Evolutionary conservation across 2,888 invertebrate genomes (phyloP).

Genomic region (Zygothrica quintamaculata): DNA sequence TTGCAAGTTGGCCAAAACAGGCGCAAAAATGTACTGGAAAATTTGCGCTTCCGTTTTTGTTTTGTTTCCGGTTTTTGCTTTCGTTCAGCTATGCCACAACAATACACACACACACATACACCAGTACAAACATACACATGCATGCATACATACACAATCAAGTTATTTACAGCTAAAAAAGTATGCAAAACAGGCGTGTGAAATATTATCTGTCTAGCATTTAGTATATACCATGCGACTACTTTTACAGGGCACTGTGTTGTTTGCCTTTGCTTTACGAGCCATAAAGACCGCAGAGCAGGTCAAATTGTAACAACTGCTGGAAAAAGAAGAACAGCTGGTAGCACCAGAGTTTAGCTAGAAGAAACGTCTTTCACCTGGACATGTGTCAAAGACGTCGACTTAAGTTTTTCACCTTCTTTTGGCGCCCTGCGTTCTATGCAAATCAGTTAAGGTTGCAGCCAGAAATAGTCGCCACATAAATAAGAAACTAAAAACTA

Average conservation of each 20-base stretch:
- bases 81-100: constrained; percentile 43
- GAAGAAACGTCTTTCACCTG: constrained; percentile 54
- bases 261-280: constrained; percentile 31
- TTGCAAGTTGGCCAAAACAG: constrained; percentile 4
- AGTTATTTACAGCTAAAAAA: constrained; percentile 39
- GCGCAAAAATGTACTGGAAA: constrained; percentile 80
- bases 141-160: constrained; percentile 11
- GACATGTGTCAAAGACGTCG: constrained; percentile 75
- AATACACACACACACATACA: constrained; percentile 15
- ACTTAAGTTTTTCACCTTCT: constrained; percentile 41
- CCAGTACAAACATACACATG: constrained; percentile 21
- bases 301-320: neutral
- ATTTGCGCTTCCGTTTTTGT: constrained; percentile 82
- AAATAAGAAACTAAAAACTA: constrained; percentile 14
- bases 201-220: constrained; percentile 79
- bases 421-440: constrained; percentile 42
- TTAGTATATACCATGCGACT: constrained; percentile 32
- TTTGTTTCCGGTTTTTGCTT: constrained; percentile 79
- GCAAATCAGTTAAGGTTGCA: constrained; percentile 62
- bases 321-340: neutral
- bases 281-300: constrained; percentile 28
- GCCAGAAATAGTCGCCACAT: constrained; percentile 55
- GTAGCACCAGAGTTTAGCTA: constrained; percentile 8
- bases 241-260: constrained; percentile 46
- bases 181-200: constrained; percentile 76